Percentiles rank a stretch among this genome's conserved stretches.
Conservation (phyloP, 2,113 vertebrate genomes). For the Chinchilla lanigera region DNA sequence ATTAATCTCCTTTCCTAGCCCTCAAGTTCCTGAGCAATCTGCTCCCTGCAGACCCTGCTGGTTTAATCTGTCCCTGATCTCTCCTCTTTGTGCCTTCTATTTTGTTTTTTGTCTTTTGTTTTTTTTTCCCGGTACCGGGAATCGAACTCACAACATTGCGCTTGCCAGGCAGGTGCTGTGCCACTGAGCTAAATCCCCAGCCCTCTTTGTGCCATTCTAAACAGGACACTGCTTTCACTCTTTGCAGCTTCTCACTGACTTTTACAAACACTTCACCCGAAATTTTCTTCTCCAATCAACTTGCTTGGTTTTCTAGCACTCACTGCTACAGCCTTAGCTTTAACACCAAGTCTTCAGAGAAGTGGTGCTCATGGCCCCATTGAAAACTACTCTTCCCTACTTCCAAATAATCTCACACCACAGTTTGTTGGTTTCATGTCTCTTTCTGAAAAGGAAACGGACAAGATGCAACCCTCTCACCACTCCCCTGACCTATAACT, state of each 20-base stretch:
- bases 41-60: neutral
- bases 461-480: neutral
- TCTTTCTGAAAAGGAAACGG: neutral
- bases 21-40: too few species aligned
- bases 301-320: neutral
- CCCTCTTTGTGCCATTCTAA: neutral
- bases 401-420: neutral
- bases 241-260: neutral
- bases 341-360: neutral
- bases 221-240: neutral
- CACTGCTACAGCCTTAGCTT: neutral
- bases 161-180: too few species aligned
- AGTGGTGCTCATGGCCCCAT: neutral
- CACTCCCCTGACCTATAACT: accelerated
- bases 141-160: too few species aligned
- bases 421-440: accelerated
- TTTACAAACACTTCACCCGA: neutral
- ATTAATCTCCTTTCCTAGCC: neutral
- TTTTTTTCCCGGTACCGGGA: too few species aligned
- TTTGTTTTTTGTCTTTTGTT: too few species aligned
- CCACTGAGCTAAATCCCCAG: too few species aligned
- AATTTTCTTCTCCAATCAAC: neutral
- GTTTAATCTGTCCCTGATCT: neutral
- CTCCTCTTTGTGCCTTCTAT: too few species aligned
- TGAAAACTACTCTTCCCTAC: neutral